Base-by-base conservation (phyloP, 2,797 vertebrate species). In the Fringilla coelebs region DNA sequence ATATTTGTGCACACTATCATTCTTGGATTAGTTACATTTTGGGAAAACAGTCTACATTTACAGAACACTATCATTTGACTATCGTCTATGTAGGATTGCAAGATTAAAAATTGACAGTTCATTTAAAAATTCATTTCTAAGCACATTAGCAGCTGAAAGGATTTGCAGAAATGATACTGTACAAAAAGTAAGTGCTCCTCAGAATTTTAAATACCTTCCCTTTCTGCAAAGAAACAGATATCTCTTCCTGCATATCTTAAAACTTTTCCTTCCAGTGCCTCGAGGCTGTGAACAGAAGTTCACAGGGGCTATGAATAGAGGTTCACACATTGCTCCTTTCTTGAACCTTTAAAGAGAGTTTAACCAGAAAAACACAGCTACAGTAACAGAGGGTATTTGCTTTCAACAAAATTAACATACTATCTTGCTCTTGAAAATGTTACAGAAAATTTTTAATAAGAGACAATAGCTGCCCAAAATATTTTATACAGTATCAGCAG, bases 91-190 rank as follows among this genome's bases (percentile, higher is more conserved):
- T 26, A 95, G 76, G 79, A 84, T 2, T 90, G 83, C 52, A 88
- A 91, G 67, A 93, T 81, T 93, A 86, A 86, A 93, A 93, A 84
- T 7, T 43, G 85, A 91, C 73, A 94, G 88, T 86, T 93, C 77
- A 72, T 93, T 93, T 67, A 92, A 84, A 88, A 94, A 76, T 34
- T 93, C 26, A 82, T 90, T 94, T 88, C 89, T 76, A 94, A 88
- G 88, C 80, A 91, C 40, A 86, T 82, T 52, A 93, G 63, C 82
- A 84, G 76, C 82, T 79, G 89, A 93, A 95, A 93, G 73, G 77
- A 78, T 76, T 84, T 93, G 74, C 77, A 81, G 85, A 60, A 89
- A 88, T 52, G 41, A 92, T 81, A 77, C 51, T 73, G 57, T n/a
- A 92, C 24, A 49, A 46, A 88, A 88, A 91, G 51, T 29, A 94